A percentile compares a stretch with the other conserved stretches of the same genome.
Conservation (phyloP, 2,113 vertebrate genomes). For the Gymnocephalus cernua region DNA sequence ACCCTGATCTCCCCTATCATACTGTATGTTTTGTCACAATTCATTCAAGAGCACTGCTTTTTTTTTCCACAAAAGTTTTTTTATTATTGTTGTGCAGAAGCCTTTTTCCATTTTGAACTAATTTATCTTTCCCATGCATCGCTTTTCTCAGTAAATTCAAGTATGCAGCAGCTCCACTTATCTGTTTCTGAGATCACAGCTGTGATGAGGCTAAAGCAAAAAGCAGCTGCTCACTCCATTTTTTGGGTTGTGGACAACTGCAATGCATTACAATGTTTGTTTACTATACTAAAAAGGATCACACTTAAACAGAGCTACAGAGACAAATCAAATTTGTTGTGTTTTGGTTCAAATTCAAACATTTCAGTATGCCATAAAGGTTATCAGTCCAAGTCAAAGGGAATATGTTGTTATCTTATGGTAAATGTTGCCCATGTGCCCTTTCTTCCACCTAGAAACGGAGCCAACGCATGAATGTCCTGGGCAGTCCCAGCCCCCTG, state of each 20-base stretch:
- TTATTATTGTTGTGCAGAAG: neutral
- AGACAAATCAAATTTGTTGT: neutral
- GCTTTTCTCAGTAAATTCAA: constrained; percentile 2
- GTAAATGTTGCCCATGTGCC: neutral
- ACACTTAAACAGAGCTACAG: too few relatives aligned
- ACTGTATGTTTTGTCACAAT: neutral
- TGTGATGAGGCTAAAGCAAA: neutral
- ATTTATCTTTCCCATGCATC: constrained; percentile 2
- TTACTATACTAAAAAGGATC: neutral
- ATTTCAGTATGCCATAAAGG: neutral
- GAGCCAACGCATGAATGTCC: constrained; percentile 93
- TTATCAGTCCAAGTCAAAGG: neutral
- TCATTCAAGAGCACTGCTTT: neutral
- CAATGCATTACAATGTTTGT: neutral
- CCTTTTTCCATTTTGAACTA: neutral
- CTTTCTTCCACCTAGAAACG: constrained; percentile 86
- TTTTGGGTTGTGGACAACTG: neutral
- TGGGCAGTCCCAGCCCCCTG: constrained; percentile 94
- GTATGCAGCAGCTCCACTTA: constrained; percentile 21
- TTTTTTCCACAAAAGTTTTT: neutral
- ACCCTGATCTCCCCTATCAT: neutral
- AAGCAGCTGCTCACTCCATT: neutral
- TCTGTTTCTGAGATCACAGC: constrained; percentile 21
- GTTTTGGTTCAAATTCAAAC: neutral
- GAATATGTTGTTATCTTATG: neutral